Base-by-base conservation (phyloP, 2,113 vertebrate species). In the Bubalus kerabau region DNA sequence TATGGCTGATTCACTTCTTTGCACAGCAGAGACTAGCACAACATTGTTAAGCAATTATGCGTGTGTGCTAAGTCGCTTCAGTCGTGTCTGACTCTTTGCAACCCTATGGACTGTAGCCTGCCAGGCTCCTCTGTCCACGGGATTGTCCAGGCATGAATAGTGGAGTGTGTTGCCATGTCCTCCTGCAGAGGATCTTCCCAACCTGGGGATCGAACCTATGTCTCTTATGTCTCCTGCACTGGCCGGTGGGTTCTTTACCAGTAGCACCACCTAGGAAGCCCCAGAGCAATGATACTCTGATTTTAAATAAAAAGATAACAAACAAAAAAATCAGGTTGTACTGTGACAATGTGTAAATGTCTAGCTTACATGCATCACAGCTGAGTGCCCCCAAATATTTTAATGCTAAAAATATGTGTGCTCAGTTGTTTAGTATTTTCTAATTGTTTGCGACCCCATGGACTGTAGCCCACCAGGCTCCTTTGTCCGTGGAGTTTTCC, bases 371-470 rank as follows among this genome's bases (percentile, higher is more conserved):
- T 57, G 50, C 10, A 78, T 50, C 43, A 43, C 28, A 90, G 32
- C 46, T 32, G 57, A 56, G 14, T 50, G 32, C 5, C n/a, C 40
- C 30, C 24, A 3, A 82, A 43, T 28, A 67, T 81, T 94, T 86
- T 56, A 97, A 88, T 71, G 48, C 87, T 57, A 46, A 81, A 97
- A 85, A 52, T 23, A 28, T 56, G 13, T 71, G 12, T 43, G 4
- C 23, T 76, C 23, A 43, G 12, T 76, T 76, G 71, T 14, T 43
- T 26, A 43, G 12, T 43, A 24, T 43, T 76, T 43, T 76, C 71
- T 5, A 76, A 43, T 12, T 14, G 21, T 43, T 76, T 76, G 23
- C 0, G 0, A 43, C 36, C 71, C 36, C 36, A 26, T 76, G 12
- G 36, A 76, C 36, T 76, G 3, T 76, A 43, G 23, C 71, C 36